phyloP scores from a whole-genome alignment of 2,113 vertebrate species.

The Phaethornis superciliosus region DNA sequence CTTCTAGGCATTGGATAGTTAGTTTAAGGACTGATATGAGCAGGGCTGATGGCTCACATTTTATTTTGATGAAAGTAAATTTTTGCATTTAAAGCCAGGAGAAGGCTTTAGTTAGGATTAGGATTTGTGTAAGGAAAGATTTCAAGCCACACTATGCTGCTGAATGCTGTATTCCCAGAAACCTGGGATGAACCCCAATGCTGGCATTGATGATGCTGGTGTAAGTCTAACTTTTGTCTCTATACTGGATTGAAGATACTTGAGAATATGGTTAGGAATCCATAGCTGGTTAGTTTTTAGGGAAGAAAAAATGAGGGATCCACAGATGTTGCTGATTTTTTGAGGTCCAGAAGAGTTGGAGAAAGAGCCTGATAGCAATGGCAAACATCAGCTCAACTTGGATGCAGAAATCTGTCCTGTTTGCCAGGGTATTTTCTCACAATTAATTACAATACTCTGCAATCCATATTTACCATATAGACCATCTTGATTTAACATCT shows the following conservation, averaged over 20 bases:
- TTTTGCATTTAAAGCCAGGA: background rate
- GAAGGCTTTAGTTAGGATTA: background rate
- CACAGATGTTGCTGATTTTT: background rate
- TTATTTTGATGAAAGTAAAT: background rate
- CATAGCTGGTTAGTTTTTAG: background rate
- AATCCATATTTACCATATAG: background rate
- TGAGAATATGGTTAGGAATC: background rate
- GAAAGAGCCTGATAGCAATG: background rate
- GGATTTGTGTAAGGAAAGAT: background rate
- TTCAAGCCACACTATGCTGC: background rate
- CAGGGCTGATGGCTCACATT: background rate
- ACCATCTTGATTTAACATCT: background rate
- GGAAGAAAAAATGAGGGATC: background rate
- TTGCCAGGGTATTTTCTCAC: background rate
- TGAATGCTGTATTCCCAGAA: background rate
- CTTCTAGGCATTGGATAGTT: background rate
- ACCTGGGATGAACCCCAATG: background rate
- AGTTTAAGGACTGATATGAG: background rate
- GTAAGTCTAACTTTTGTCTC: background rate
- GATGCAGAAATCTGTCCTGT: background rate
- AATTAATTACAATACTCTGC: background rate
- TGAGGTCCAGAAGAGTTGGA: background rate
- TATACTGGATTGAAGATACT: background rate
- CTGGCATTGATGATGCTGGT: no score
- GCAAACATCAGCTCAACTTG: background rate